A percentile compares a stretch with the other conserved stretches of the same genome.
Evolutionary conservation across 2,113 vertebrate genomes (phyloP).

Genomic region (Hemiprocne comata): DNA sequence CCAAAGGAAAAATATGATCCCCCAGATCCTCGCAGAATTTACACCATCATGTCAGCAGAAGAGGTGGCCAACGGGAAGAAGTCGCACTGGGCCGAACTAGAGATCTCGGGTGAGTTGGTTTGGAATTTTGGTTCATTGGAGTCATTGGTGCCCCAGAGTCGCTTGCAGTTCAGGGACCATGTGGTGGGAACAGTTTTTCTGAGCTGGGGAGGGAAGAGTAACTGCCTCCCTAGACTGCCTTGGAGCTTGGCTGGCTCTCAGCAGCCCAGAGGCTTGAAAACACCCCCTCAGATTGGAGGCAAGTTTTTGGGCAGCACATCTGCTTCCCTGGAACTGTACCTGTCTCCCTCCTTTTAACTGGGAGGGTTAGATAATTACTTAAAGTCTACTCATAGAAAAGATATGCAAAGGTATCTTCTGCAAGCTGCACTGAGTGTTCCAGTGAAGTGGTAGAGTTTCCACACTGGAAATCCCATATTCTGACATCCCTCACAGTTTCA

Average conservation of each 20-base stretch:
- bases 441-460: neutral
- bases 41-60: slow-evolving; percentile 99
- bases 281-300: accelerated
- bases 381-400: neutral
- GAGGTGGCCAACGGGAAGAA: slow-evolving; percentile 97
- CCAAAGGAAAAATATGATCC: slow-evolving; percentile 99
- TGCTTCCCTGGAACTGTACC: neutral
- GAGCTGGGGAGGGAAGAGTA: neutral
- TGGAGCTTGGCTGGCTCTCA: neutral
- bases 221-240: neutral
- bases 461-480: neutral
- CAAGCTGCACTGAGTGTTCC: neutral
- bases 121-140: accelerated
- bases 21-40: slow-evolving; percentile 97
- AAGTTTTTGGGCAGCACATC: neutral
- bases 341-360: neutral
- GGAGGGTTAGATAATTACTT: neutral
- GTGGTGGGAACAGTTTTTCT: neutral
- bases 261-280: neutral
- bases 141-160: neutral
- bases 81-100: slow-evolving; percentile 95
- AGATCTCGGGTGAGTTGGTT: slow-evolving; percentile 91
- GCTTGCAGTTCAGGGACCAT: neutral
- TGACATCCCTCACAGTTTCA: neutral
- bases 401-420: accelerated